phyloP scores from a whole-genome alignment of 2,113 vertebrate genomes.

The Arizona elegans region DNA sequence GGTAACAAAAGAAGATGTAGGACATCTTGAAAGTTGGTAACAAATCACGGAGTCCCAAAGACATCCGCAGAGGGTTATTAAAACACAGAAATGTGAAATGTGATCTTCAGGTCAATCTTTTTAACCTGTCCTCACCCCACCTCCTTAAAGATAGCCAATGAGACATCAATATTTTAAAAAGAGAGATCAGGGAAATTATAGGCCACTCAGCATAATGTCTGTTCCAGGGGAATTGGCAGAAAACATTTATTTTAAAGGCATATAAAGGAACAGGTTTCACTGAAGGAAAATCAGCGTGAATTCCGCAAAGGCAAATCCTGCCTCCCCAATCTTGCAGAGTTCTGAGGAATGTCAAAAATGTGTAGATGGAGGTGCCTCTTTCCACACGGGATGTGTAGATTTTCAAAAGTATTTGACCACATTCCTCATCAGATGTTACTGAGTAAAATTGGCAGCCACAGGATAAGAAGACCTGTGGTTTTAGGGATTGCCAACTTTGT shows the following conservation, averaged over 20 bases:
- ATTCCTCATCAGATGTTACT: background rate
- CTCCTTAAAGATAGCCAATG: background rate
- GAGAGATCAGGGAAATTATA: background rate
- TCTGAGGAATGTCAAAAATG: background rate
- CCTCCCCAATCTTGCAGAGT: background rate
- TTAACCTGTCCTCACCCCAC: background rate
- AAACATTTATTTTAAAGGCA: background rate
- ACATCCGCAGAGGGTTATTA: background rate
- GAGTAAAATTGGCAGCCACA: background rate
- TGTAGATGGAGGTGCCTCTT: background rate
- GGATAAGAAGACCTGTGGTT: background rate
- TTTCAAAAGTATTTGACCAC: background rate
- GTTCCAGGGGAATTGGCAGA: background rate
- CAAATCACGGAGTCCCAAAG: background rate
- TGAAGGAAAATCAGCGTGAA: background rate
- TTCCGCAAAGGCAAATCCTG: background rate
- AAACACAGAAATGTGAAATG: background rate
- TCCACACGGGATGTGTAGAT: background rate
- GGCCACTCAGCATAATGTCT: background rate
- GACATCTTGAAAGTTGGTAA: background rate
- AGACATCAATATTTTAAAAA: background rate
- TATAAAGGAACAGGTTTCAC: background rate
- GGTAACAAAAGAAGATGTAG: background rate
- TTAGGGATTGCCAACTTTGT: background rate
- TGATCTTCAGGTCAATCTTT: background rate